phyloP scores from a whole-genome alignment of 2,797 vertebrate genomes.

The Coccyzus lansbergi region DNA sequence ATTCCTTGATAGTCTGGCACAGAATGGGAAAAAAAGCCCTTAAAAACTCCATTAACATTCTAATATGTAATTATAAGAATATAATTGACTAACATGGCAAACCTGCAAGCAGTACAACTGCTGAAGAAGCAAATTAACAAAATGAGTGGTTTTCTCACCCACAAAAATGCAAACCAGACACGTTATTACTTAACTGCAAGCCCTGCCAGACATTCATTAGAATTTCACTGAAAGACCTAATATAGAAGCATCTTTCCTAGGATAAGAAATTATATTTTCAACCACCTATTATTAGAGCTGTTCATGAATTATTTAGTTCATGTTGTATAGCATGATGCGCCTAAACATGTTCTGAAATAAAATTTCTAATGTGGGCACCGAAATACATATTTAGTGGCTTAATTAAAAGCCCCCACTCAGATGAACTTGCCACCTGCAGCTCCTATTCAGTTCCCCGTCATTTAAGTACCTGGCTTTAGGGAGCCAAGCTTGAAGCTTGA shows the following conservation, averaged over 20 bases:
- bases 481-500: not conserved
- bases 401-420: not conserved
- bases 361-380: not conserved
- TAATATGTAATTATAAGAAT: conserved; percentile 30
- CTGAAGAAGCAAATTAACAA: not conserved
- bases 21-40: conserved; percentile 8
- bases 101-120: not conserved
- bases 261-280: not conserved
- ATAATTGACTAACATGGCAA: not conserved
- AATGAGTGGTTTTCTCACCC: conserved; percentile 5
- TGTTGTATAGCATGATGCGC: not conserved
- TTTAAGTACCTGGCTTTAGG: not conserved
- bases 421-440: not conserved
- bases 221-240: not conserved
- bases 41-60: not conserved
- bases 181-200: not conserved
- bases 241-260: not conserved
- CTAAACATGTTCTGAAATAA: not conserved
- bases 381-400: not conserved
- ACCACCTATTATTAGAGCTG: not conserved
- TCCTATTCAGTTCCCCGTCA: not conserved
- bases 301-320: not conserved
- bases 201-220: not conserved
- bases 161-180: not conserved
- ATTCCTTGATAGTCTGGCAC: conserved; percentile 9